phyloP scores from a whole-genome alignment of 2,113 vertebrate genomes.

The Onychostoma macrolepis region DNA sequence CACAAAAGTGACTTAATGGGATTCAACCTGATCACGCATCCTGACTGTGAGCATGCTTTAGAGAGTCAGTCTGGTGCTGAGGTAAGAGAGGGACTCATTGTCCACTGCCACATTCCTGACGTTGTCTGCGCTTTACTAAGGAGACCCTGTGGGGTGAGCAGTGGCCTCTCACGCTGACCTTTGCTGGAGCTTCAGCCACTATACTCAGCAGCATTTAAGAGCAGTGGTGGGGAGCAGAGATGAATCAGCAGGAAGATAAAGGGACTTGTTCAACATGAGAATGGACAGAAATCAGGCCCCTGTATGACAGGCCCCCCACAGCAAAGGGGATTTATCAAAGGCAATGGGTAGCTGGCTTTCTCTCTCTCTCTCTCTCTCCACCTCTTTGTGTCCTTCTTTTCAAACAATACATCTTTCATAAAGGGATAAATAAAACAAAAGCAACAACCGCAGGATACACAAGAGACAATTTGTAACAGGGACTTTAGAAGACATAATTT shows the following conservation, averaged over 20 bases:
- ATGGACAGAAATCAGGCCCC: slow-evolving; percentile 28
- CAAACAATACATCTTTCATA: slow-evolving; percentile 70
- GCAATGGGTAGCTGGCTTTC: not conserved
- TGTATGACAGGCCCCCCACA: slow-evolving; percentile 17
- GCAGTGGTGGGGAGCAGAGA: slow-evolving; percentile 61
- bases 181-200: slow-evolving; percentile 56
- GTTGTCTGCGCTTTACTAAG: slow-evolving; percentile 68
- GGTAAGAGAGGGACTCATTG: slow-evolving; percentile 68
- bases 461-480: slow-evolving; percentile 62
- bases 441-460: slow-evolving; percentile 51
- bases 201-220: slow-evolving; percentile 62
- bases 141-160: slow-evolving; percentile 62
- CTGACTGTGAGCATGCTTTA: slow-evolving; percentile 25
- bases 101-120: slow-evolving; percentile 72
- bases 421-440: slow-evolving; percentile 59
- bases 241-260: slow-evolving; percentile 56
- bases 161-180: slow-evolving; percentile 56
- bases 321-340: slow-evolving; percentile 39
- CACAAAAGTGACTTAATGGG: slow-evolving; percentile 1
- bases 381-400: slow-evolving; percentile 20
- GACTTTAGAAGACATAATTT: slow-evolving; percentile 54
- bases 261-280: slow-evolving; percentile 51
- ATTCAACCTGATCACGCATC: slow-evolving; percentile 14
- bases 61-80: slow-evolving; percentile 50
- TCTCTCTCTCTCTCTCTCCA: slow-evolving; percentile 47